Evolutionary conservation across 64 coral and sea anemone species (phyloP).

Genomic region (Montipora cactus): DNA sequence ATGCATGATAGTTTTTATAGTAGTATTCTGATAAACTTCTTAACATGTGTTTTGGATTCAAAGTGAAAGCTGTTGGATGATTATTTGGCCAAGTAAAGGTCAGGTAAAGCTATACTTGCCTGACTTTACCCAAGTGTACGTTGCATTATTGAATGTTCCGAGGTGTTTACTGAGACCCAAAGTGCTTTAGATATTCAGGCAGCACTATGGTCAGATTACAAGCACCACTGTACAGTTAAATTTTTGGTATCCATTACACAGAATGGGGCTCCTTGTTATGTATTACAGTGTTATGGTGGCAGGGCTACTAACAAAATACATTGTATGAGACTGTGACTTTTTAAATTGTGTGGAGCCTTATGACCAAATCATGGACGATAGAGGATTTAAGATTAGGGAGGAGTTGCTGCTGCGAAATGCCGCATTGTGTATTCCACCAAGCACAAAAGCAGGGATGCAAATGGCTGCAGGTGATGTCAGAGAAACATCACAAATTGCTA

Average conservation of each 20-base stretch:
- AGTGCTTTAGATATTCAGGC: conserved; percentile 36
- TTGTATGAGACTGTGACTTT: conserved; percentile 43
- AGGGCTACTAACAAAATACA: conserved; percentile 39
- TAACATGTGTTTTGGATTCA: no score
- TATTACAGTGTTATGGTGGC: conserved; percentile 40
- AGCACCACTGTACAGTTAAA: conserved; percentile 49
- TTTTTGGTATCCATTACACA: conserved; percentile 42
- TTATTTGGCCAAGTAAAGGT: no score
- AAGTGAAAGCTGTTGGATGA: no score
- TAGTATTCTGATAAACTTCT: no score
- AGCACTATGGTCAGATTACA: conserved; percentile 62
- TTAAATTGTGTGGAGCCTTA: background rate
- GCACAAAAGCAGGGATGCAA: conserved; percentile 44
- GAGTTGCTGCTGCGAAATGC: conserved; percentile 26
- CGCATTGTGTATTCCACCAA: conserved; percentile 52
- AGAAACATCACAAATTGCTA: conserved; percentile 56
- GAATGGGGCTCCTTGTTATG: conserved; percentile 13
- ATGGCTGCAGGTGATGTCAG: conserved; percentile 49
- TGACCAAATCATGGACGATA: no score
- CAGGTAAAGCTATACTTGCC: no score
- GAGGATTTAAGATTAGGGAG: no score
- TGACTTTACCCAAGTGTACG: no score
- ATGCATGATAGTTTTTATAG: no score
- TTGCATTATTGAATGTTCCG: no score
- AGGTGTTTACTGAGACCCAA: no score